A percentile compares a stretch with the other conserved stretches of the same genome.
phyloP scores from a whole-genome alignment of 2,797 vertebrate genomes.

The Vultur gryphus region DNA sequence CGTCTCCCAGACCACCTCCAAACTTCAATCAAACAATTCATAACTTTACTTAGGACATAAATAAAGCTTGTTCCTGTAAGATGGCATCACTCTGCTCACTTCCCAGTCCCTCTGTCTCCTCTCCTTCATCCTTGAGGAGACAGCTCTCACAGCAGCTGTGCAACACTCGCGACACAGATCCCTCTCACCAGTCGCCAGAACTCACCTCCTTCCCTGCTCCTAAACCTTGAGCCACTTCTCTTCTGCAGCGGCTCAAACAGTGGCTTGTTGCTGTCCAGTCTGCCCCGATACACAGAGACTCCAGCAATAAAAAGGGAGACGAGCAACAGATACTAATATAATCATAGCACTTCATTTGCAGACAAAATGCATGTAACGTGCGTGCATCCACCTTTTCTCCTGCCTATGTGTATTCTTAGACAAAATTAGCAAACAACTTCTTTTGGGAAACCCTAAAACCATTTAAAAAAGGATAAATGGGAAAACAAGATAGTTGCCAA shows the following conservation, averaged over 20 bases:
- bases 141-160: rapidly evolving
- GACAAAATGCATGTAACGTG: not conserved
- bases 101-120: not conserved
- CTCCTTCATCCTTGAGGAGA: not conserved
- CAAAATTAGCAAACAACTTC: not conserved
- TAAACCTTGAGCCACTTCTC: not conserved
- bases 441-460: not conserved
- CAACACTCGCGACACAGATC: not conserved
- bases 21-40: not conserved
- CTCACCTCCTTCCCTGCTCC: too few relatives aligned
- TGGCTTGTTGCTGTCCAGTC: not conserved
- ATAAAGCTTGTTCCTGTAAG: not conserved
- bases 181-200: not conserved
- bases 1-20: not conserved
- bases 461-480: not conserved
- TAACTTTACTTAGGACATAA: not conserved
- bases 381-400: not conserved
- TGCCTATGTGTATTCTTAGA: not conserved
- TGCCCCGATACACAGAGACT: not conserved
- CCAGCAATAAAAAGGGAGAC: not conserved
- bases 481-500: not conserved
- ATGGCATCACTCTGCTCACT: not conserved
- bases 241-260: not conserved
- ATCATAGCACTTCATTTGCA: not conserved
- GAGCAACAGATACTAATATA: not conserved